Conservation (phyloP, 1,140 invertebrate species). For the Platorchestia sp. region DNA sequence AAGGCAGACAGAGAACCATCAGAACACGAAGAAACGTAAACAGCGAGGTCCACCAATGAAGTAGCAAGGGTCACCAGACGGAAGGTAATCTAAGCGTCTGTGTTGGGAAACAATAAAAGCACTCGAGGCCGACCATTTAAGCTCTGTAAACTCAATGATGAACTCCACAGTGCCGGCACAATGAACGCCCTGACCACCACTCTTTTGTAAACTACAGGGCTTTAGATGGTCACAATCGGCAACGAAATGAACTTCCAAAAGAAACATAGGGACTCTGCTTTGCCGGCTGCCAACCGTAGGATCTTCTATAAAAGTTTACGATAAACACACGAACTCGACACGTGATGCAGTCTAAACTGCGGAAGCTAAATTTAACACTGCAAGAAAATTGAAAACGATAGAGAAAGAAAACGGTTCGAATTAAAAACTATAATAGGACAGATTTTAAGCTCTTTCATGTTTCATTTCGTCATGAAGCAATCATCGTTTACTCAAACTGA, state of each 20-base stretch:
- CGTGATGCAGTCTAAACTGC: not conserved
- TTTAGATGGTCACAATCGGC: constrained; percentile 6
- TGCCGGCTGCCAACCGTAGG: not conserved
- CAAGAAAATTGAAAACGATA: not conserved
- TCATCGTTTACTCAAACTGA: not conserved
- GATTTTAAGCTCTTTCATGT: not conserved
- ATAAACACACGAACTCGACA: not conserved
- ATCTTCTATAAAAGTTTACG: not conserved
- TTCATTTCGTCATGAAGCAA: not conserved
- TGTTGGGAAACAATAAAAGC: not conserved
- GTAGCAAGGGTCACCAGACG: not conserved
- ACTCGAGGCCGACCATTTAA: not conserved
- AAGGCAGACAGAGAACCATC: not conserved
- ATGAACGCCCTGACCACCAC: not conserved
- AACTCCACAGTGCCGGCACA: not conserved
- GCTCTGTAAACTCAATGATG: constrained; percentile 7
- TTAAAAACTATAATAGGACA: not conserved
- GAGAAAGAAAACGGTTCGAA: not conserved
- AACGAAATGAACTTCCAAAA: not conserved
- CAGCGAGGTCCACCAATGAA: not conserved
- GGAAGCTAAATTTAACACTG: not conserved
- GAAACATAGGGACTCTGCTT: not conserved
- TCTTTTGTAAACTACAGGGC: constrained; percentile 7
- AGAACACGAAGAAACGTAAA: not conserved
- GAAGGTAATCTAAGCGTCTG: not conserved